Evolutionary conservation across 2,888 invertebrate species (phyloP), one percentile per base, ranked within the genome.

Genomic region (Hydraecia micacea): DNA sequence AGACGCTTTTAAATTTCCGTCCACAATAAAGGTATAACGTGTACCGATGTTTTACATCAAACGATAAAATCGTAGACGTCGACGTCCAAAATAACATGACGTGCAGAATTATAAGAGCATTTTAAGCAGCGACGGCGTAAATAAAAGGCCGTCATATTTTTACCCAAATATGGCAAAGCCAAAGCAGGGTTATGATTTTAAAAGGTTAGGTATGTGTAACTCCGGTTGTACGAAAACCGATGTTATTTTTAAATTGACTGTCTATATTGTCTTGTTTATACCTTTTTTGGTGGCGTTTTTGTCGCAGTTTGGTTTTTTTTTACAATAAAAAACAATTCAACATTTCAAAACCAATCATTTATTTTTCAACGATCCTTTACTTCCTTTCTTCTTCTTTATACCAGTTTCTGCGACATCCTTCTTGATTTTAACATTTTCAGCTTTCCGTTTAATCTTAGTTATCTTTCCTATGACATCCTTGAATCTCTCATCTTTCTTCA

Each of bases 401-500:
- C 66, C 72, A 25, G 76, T 89, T 1, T 84, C 87, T 39, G 84
- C 88, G 11, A 77, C 81, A 58, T 83, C 87, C 21, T 85, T 86
- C 49, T 86, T 88, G 8, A 74, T 79, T 81, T 93, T 91, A 4
- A 90, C 89, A 79, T 91, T 93, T 9, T 95, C 96, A 0, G 97
- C 95, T 91, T 97, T 97, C 52, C 95, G 87, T 85, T 96, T 97
- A 28, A 97, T 97, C 77, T 95, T 96, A 0, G 89, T 93, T 2
- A 97, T 93, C 86, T 97, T 97, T 3, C 96, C 96, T 0, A 97
- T 96, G 5, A 97, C 95, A 81, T 95, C 92, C 84, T 96, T 97
- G 63, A 97, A 97, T 49, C 97, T 90, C 2, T 95, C 94, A 65
- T 97, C 97, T 86, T 94, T 96, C 83, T 96, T 97, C 97, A 97